These are phyloP conservation scores for Elysia crispata DNA, from an alignment of 2,888 invertebrate genomes.

Conservation along the genomic window DNA sequence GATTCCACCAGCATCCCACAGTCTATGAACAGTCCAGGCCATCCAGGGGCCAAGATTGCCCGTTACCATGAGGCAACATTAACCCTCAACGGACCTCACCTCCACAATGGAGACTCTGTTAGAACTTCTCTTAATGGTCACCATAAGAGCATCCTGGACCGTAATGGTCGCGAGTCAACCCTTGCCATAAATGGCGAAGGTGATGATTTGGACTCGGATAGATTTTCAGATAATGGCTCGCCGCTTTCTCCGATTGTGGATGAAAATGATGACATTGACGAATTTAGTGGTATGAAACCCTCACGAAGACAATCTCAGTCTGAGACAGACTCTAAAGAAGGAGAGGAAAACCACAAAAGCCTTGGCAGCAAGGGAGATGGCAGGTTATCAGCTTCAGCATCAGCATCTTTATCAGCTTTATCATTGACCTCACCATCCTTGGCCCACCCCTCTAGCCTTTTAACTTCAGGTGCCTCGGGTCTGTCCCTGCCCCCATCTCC, in stretches of 20 bases:
- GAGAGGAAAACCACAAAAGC: constrained; percentile 3
- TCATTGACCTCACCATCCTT: not conserved
- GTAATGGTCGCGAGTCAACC: too few species aligned
- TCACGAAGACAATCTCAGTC: not conserved
- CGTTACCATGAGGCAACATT: too few species aligned
- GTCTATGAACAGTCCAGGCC: constrained; percentile 29
- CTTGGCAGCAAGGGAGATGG: not conserved
- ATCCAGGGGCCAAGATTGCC: not conserved
- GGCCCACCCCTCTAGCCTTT: not conserved
- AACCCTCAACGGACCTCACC: too few species aligned
- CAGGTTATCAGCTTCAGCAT: not conserved
- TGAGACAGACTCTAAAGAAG: not conserved
- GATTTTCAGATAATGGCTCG: constrained; percentile 1
- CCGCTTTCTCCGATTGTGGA: constrained; percentile 37
- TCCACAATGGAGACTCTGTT: too few species aligned
- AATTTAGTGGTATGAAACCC: not conserved
- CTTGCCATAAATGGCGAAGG: not conserved
- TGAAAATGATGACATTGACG: constrained; percentile 24
- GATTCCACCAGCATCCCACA: constrained; percentile 34
- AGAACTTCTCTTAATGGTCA: too few species aligned
- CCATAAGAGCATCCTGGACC: too few species aligned
- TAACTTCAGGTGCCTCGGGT: constrained; percentile 1
- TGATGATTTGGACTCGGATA: not conserved
- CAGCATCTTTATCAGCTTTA: constrained; percentile 1
- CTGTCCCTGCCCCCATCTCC: not conserved